phyloP scores from a whole-genome alignment of 2,888 invertebrate species.

The Drosophila fungiperda region DNA sequence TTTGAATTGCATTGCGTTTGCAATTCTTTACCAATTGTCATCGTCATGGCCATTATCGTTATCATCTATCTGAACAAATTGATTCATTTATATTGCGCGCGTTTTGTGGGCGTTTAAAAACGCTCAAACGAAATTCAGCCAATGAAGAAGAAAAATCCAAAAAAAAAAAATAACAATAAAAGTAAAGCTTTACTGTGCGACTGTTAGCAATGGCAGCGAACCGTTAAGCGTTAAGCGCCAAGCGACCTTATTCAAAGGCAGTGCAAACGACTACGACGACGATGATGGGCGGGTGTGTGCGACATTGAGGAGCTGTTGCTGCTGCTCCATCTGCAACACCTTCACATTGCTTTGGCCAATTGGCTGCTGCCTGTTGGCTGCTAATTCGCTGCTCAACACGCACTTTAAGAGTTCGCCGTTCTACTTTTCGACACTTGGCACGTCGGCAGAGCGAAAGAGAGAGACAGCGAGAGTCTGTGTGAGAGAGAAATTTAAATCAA shows the following conservation, averaged over 20 bases:
- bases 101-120: slow-evolving; percentile 25
- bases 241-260: slow-evolving; percentile 44
- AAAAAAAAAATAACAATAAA: neutral
- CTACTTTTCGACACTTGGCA: slow-evolving; percentile 44
- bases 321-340: slow-evolving; percentile 25
- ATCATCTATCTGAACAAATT: neutral
- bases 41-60: slow-evolving; percentile 14
- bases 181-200: slow-evolving; percentile 26
- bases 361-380: neutral
- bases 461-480: slow-evolving; percentile 1
- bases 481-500: neutral
- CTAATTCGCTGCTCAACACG: too few relatives aligned
- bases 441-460: slow-evolving; percentile 8
- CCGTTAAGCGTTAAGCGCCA: slow-evolving; percentile 49
- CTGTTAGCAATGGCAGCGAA: slow-evolving; percentile 44
- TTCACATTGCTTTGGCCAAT: slow-evolving; percentile 4
- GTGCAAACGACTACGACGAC: neutral
- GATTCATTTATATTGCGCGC: slow-evolving; percentile 6
- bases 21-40: slow-evolving; percentile 14
- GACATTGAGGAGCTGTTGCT: slow-evolving; percentile 11
- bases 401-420: slow-evolving; percentile 59
- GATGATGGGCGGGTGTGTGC: neutral
- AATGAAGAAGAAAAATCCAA: neutral
- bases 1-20: slow-evolving; percentile 3
- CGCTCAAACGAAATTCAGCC: slow-evolving; percentile 4